Base-by-base conservation (phyloP, 2,888 invertebrate species). In the Pantelozetes paolii region DNA sequence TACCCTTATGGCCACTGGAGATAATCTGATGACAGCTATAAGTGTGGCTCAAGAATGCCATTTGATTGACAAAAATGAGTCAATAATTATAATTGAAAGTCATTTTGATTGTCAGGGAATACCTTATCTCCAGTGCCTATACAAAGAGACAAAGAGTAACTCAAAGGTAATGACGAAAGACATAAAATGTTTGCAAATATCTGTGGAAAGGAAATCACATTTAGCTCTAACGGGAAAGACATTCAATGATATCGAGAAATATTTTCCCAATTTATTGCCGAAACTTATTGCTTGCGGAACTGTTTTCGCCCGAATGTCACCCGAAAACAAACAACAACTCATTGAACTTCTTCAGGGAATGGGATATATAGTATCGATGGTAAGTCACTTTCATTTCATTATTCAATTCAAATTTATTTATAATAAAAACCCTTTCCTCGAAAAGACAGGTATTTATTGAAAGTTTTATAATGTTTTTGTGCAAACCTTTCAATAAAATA, bases 11-110 rank as follows among this genome's bases (percentile, higher is more conserved):
- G 82, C 84, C 9, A 85, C 85, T 75, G 85, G 85, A 83, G 95
- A 96, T 82, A 94, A 95, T 83, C 88, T 94, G 80, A 88, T 92
- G 85, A 95, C 95, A 1, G 95, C 94, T 0, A 87, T 94, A 80
- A 91, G 92, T 78, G 94, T 96, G 48, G 94, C 92, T 0, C 86
- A 91, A 77, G 92, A 94, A 78, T 94, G 94, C 81, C 88, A 86
- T 73, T 86, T 87, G 82, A 82, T 86, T 8, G 78, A 84, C 26
- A 82, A 83, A 1, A 82, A 82, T 5, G 86, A 86, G 73, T 83
- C 84, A 11, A 86, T 88, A 1, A 84, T 88, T 70, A 82, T 86
- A 8, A 86, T 87, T 0, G 81, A 79, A 8, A 75, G 0, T 13
- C 26, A 15, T 32, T 28, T 11, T 23, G 40, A 48, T 26, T 36